Percentiles rank a stretch among this genome's conserved stretches.
Evolutionary conservation across 2,113 vertebrate species (phyloP).

Genomic region (Andinoacara biseriatus): DNA sequence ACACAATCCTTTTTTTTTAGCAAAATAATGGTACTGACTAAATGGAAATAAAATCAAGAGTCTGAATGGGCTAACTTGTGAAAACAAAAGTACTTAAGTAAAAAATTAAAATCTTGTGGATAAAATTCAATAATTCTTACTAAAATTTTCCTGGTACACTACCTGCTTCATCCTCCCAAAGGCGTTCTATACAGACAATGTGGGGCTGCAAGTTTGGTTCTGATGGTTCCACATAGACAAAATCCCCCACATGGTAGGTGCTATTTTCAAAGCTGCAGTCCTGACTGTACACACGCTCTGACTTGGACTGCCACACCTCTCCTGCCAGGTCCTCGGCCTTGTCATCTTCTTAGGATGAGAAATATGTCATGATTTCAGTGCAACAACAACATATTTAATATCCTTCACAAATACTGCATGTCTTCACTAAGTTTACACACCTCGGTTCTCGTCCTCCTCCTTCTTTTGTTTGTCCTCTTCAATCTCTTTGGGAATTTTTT

Average conservation of each 20-base stretch:
- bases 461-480: conserved; percentile 94
- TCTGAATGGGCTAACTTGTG: neutral
- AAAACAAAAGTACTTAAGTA: neutral
- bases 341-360: conserved; percentile 80
- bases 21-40: neutral
- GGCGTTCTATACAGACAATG: conserved; percentile 94
- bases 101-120: neutral
- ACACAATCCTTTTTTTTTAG: neutral
- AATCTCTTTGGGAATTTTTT: conserved; percentile 96
- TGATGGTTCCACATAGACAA: conserved; percentile 93
- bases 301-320: conserved; percentile 83
- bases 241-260: conserved; percentile 95
- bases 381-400: neutral
- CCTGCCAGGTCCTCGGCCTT: conserved; percentile 87
- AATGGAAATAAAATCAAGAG: neutral
- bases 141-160: conserved; percentile 7
- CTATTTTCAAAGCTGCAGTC: conserved; percentile 94
- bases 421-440: conserved; percentile 55
- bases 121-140: neutral
- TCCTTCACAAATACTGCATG: neutral
- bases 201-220: conserved; percentile 91
- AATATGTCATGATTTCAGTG: neutral
- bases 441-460: conserved; percentile 86
- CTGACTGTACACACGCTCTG: conserved; percentile 89
- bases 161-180: conserved; percentile 97